A percentile compares a stretch with the other conserved stretches of the same genome.
phyloP scores from a whole-genome alignment of 2,888 invertebrate species.

The Hypercompe scribonia region DNA sequence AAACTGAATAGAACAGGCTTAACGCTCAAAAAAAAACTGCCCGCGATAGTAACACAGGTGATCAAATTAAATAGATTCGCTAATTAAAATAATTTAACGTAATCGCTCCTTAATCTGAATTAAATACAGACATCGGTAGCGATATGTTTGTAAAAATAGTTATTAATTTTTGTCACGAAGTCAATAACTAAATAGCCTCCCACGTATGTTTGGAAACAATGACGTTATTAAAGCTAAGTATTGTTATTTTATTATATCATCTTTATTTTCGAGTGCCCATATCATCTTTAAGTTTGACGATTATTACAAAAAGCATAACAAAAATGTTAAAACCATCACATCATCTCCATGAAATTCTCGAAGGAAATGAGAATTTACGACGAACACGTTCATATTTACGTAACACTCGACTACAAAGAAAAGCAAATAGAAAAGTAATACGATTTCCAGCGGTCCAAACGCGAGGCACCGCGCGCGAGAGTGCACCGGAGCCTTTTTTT shows the following conservation, averaged over 20 bases:
- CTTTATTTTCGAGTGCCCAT: slow-evolving; percentile 22
- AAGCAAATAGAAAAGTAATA: slow-evolving; percentile 84
- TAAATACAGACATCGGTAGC: slow-evolving; percentile 41
- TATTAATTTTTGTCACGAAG: slow-evolving; percentile 37
- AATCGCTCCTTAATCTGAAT: slow-evolving; percentile 34
- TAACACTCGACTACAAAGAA: slow-evolving; percentile 86
- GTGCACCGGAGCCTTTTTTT: slow-evolving; percentile 73
- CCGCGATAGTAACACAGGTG: slow-evolving; percentile 24
- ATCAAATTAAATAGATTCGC: slow-evolving; percentile 40
- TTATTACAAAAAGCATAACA: slow-evolving; percentile 47
- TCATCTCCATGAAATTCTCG: slow-evolving; percentile 70
- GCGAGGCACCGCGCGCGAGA: slow-evolving; percentile 64
- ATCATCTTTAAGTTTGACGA: slow-evolving; percentile 43
- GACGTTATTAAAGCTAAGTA: slow-evolving; percentile 34
- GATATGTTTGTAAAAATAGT: slow-evolving; percentile 43
- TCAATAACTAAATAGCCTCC: slow-evolving; percentile 30
- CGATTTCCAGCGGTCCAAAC: slow-evolving; percentile 75
- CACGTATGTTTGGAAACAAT: slow-evolving; percentile 30
- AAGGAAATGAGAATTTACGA: slow-evolving; percentile 82
- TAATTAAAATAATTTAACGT: slow-evolving; percentile 43
- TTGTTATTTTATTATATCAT: slow-evolving; percentile 28
- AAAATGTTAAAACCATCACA: slow-evolving; percentile 52
- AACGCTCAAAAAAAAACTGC: slow-evolving; percentile 43
- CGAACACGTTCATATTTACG: slow-evolving; percentile 83
- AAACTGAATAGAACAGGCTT: slow-evolving; percentile 46